Evolutionary conservation across 1,140 invertebrate genomes (phyloP).

Genomic region (Parasteatoda tepidariorum): DNA sequence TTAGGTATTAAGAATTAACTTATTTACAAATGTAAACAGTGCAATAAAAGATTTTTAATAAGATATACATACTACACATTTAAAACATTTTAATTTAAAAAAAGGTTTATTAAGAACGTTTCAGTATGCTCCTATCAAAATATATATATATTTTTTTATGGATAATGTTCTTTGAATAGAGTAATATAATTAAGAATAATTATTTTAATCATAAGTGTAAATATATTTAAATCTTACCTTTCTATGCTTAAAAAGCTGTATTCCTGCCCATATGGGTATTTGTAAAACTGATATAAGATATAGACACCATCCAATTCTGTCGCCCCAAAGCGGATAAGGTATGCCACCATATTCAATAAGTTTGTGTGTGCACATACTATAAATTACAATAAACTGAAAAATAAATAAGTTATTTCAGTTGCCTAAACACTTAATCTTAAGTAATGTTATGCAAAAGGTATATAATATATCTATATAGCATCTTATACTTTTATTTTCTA

Average conservation of each 20-base stretch:
- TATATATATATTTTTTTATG: too few species aligned
- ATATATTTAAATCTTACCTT: constrained; percentile 25
- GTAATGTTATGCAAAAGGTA: not conserved
- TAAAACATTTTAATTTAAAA: too few species aligned
- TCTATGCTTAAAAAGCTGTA: constrained; percentile 33
- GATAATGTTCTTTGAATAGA: too few species aligned
- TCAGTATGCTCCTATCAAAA: too few species aligned
- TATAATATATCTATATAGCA: not conserved
- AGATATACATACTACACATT: too few species aligned
- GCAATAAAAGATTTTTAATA: too few species aligned
- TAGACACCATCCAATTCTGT: constrained; percentile 80
- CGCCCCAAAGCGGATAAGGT: constrained; percentile 81
- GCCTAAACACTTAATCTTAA: not conserved
- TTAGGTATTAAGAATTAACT: too few species aligned
- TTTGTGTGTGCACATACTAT: constrained; percentile 55
- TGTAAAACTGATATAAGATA: constrained; percentile 63
- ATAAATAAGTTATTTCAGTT: not conserved
- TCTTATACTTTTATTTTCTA: not conserved
- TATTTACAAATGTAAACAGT: too few species aligned
- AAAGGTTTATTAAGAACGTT: too few species aligned
- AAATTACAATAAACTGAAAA: constrained; percentile 67
- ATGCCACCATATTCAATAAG: constrained; percentile 36
- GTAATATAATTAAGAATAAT: too few species aligned
- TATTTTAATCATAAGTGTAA: too few species aligned
- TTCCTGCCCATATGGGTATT: constrained; percentile 49